Percentiles rank a stretch among this genome's conserved stretches.
Evolutionary conservation across 2,888 invertebrate species (phyloP).

Genomic region (Coenonympha arcania): DNA sequence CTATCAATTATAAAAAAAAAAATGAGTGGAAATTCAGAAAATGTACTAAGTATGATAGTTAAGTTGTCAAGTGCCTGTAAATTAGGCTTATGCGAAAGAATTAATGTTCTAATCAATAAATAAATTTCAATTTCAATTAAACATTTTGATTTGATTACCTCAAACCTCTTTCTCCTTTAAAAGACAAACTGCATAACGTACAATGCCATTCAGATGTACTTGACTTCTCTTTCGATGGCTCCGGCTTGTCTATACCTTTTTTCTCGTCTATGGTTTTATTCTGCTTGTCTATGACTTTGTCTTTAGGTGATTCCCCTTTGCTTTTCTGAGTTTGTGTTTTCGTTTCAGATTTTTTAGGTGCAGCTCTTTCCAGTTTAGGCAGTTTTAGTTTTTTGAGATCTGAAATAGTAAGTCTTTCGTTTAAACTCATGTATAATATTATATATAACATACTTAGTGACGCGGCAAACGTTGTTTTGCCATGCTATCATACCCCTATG

Average conservation of each 20-base stretch:
- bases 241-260: constrained; percentile 25
- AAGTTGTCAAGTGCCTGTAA: too few relatives aligned
- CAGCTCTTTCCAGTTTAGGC: constrained; percentile 37
- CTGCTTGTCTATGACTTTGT: constrained; percentile 16
- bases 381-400: constrained; percentile 49
- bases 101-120: too few relatives aligned
- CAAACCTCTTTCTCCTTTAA: constrained; percentile 54
- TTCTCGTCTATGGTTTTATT: not conserved
- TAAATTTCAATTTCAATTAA: not conserved
- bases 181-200: constrained; percentile 46
- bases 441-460: not conserved
- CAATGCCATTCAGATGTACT: constrained; percentile 40
- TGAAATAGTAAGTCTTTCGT: constrained; percentile 29
- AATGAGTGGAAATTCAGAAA: too few relatives aligned
- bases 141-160: constrained; percentile 39
- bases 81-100: too few relatives aligned
- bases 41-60: too few relatives aligned
- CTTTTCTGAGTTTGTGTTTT: constrained; percentile 5
- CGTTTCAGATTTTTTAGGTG: constrained; percentile 25
- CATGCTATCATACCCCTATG: too few relatives aligned
- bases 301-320: constrained; percentile 12
- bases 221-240: constrained; percentile 28
- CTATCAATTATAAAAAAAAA: too few relatives aligned
- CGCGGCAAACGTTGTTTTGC: too few relatives aligned
- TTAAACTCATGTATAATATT: not conserved